A percentile compares a stretch with the other conserved stretches of the same genome.
Evolutionary conservation across 1,140 invertebrate species (phyloP).

Genomic region (Drosophila serrata): DNA sequence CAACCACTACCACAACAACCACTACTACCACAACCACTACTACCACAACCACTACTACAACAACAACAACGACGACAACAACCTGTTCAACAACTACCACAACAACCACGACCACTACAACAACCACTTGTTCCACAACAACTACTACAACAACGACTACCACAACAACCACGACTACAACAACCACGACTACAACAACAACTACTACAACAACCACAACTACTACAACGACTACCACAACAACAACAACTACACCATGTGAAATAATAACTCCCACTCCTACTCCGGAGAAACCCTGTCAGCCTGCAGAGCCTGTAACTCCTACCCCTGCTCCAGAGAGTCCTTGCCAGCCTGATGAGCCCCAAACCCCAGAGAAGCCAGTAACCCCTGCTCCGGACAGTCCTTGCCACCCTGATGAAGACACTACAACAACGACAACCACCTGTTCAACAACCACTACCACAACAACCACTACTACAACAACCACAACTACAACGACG

Average conservation of each 20-base stretch:
- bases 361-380: not conserved
- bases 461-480: not conserved
- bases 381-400: not conserved
- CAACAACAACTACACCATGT: not conserved
- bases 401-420: not conserved
- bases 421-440: slow-evolving; percentile 10
- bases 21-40: not conserved
- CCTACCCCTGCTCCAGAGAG: not conserved
- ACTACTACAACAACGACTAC: slow-evolving; percentile 1
- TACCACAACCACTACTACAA: not conserved
- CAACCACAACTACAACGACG: not conserved
- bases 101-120: not conserved
- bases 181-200: slow-evolving; percentile 1
- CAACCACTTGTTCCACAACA: slow-evolving; percentile 2
- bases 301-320: not conserved
- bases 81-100: not conserved
- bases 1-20: not conserved
- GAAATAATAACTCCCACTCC: no score
- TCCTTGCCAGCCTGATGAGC: slow-evolving; percentile 1
- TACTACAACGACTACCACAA: not conserved
- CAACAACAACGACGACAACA: slow-evolving; percentile 8
- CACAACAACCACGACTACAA: not conserved
- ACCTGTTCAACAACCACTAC: slow-evolving; percentile 19
- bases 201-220: not conserved
- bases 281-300: no score